Percentiles rank a stretch among this genome's conserved stretches.
Evolutionary conservation across 1,140 invertebrate genomes (phyloP).

Genomic region (Archivesica marissinica): DNA sequence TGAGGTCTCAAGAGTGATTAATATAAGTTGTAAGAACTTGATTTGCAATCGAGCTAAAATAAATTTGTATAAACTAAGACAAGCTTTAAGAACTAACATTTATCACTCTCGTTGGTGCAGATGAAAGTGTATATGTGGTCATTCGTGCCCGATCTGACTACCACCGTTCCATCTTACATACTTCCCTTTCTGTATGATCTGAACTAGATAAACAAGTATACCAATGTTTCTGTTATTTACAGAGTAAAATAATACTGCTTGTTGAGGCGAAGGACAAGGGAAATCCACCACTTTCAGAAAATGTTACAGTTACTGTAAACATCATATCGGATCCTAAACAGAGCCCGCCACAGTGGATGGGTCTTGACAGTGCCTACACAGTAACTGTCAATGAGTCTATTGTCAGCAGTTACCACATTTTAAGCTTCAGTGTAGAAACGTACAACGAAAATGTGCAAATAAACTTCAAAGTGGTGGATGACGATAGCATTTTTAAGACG

Average conservation of each 20-base stretch:
- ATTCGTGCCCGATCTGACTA: too few species aligned
- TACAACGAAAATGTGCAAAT: not conserved
- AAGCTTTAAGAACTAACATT: too few species aligned
- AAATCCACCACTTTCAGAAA: not conserved
- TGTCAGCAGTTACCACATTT: not conserved
- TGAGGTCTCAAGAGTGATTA: too few species aligned
- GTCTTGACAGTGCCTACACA: not conserved
- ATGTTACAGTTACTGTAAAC: not conserved
- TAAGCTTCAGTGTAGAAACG: not conserved
- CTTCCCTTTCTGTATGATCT: too few species aligned
- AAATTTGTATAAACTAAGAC: too few species aligned
- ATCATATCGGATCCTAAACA: not conserved
- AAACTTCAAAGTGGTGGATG: not conserved
- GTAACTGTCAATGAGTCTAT: conserved; percentile 20
- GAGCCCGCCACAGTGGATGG: conserved; percentile 7
- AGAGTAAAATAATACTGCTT: not conserved
- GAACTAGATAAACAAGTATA: too few species aligned
- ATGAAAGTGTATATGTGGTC: too few species aligned
- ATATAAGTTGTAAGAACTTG: too few species aligned
- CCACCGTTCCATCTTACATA: too few species aligned
- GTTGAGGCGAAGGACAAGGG: conserved; percentile 9
- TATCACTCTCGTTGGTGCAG: too few species aligned
- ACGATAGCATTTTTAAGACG: not conserved
- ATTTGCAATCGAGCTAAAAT: too few species aligned
- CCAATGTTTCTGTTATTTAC: not conserved